Evolutionary conservation across 1,140 invertebrate genomes (phyloP).

Genomic region (Lucilia cuprina): DNA sequence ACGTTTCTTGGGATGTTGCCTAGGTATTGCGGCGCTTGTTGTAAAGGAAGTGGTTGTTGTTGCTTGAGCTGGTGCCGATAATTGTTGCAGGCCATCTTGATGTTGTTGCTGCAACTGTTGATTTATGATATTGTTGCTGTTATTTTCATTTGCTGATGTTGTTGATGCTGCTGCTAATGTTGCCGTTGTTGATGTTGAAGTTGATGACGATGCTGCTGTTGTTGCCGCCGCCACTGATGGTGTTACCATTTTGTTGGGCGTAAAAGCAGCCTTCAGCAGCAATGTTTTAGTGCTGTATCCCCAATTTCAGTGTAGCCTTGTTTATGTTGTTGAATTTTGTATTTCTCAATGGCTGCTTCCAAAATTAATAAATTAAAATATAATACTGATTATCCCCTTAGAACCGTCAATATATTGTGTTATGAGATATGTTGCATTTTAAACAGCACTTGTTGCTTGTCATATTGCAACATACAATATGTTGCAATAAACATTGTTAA

Average conservation of each 20-base stretch:
- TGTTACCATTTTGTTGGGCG: slow-evolving; percentile 57
- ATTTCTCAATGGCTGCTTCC: background rate
- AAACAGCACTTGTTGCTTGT: slow-evolving; percentile 24
- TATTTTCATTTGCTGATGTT: background rate
- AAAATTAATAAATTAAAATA: background rate
- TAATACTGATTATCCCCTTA: slow-evolving; percentile 13
- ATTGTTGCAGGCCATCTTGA: slow-evolving; percentile 46
- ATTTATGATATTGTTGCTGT: slow-evolving; percentile 36
- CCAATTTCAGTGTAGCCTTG: background rate
- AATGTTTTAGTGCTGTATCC: background rate
- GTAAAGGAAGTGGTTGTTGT: slow-evolving; percentile 50
- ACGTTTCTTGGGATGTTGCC: slow-evolving; percentile 86
- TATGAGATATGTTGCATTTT: slow-evolving; percentile 10
- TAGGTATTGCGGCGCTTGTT: slow-evolving; percentile 61
- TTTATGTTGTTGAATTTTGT: background rate
- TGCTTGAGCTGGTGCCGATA: slow-evolving; percentile 34
- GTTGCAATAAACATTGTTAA: slow-evolving; percentile 23
- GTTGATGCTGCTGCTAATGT: slow-evolving; percentile 44
- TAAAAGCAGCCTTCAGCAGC: slow-evolving; percentile 45
- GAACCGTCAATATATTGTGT: slow-evolving; percentile 4
- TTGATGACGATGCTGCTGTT: slow-evolving; percentile 49
- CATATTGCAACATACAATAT: background rate
- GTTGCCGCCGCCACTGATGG: slow-evolving; percentile 48
- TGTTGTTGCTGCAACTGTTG: slow-evolving; percentile 40
- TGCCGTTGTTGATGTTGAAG: slow-evolving; percentile 27